These are phyloP conservation scores for Ctenochaetus hawaiiensis DNA, from an alignment of 2,797 vertebrate genomes.

Conservation along the genomic window DNA sequence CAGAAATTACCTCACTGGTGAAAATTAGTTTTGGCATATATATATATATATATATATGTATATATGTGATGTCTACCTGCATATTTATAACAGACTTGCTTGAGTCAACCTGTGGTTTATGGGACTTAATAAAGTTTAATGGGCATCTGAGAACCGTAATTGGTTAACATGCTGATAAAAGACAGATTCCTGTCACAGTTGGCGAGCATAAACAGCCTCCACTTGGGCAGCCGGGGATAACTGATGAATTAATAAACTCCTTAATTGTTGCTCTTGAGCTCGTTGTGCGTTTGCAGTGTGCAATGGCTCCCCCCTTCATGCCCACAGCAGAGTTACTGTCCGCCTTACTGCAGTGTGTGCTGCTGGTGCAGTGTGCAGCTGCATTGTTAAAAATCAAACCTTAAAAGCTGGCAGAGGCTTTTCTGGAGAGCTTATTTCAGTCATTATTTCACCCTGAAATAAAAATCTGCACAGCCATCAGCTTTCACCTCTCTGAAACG, in stretches of 20 bases:
- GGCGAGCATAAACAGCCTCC: slow-evolving; percentile 34
- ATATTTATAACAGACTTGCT: slow-evolving; percentile 18
- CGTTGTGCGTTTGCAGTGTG: slow-evolving; percentile 8
- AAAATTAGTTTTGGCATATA: neutral
- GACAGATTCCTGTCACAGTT: slow-evolving; percentile 39
- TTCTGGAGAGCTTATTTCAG: slow-evolving; percentile 16
- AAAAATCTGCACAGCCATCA: slow-evolving; percentile 20
- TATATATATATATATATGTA: slow-evolving; percentile 15
- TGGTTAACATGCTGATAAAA: slow-evolving; percentile 51
- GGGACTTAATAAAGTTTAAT: slow-evolving; percentile 59
- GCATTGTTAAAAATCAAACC: slow-evolving; percentile 32
- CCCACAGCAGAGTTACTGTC: slow-evolving; percentile 25
- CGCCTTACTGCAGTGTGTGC: slow-evolving; percentile 43
- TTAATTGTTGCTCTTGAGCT: slow-evolving; percentile 49
- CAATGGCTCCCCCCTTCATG: slow-evolving; percentile 19
- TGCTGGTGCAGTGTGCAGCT: slow-evolving; percentile 43
- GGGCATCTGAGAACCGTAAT: slow-evolving; percentile 40
- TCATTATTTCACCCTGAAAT: slow-evolving; percentile 21
- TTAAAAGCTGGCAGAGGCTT: slow-evolving; percentile 7
- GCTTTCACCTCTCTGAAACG: slow-evolving; percentile 10
- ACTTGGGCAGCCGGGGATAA: slow-evolving; percentile 33
- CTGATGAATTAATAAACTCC: slow-evolving; percentile 63
- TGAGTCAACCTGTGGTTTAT: slow-evolving; percentile 43
- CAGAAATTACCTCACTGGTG: neutral
- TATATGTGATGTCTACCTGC: slow-evolving; percentile 25